Base-by-base conservation (phyloP, 2,797 vertebrate genomes). In the Premnoplex brunnescens region DNA sequence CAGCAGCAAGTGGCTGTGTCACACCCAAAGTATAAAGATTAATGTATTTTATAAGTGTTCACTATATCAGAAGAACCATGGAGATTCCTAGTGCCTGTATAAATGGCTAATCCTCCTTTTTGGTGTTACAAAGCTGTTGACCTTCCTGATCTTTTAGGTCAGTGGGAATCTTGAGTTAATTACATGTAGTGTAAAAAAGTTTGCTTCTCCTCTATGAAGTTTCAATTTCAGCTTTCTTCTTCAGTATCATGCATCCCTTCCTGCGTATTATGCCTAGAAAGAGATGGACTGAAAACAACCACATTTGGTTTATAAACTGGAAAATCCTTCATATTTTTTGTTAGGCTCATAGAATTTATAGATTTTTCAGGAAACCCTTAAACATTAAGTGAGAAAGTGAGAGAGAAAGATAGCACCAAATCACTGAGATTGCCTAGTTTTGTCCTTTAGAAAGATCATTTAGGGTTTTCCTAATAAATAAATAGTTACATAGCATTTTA, bases 1-100 rank as follows among this genome's bases (percentile, higher is more conserved):
- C 39, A 51, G 21, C 51, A 72, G 27, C 0, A 11, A 48, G 39
- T 0, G 4, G 2, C 14, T 48, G 12, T 26, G 36, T 62, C 39
- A 18, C 15, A 43, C 18, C 9, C 3, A 0, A 62, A 82, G 44
- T 20, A 9, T 28, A 36, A 75, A 30, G 32, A 66, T 55, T 48
- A 12, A 48, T 51, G 7, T 16, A 7, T 28, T 48, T 92, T 17
- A 46, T 36, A 83, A 58, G 79, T 58, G 4, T 24, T 37, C 46
- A 27, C 54, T 1, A 20, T 68, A 27, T 28, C 39, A 87, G 74
- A 58, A 64, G 67, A 89, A 51, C 22, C 16, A 5, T 51, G 55
- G 55, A 34, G 30, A 17, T 66, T 79, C 46, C 62, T 41, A 64
- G 43, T 54, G 43, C 30, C 51, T 54, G 12, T 20, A 46, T 51